Evolutionary conservation across 2,113 vertebrate species (phyloP).

Genomic region (Garra rufa): DNA sequence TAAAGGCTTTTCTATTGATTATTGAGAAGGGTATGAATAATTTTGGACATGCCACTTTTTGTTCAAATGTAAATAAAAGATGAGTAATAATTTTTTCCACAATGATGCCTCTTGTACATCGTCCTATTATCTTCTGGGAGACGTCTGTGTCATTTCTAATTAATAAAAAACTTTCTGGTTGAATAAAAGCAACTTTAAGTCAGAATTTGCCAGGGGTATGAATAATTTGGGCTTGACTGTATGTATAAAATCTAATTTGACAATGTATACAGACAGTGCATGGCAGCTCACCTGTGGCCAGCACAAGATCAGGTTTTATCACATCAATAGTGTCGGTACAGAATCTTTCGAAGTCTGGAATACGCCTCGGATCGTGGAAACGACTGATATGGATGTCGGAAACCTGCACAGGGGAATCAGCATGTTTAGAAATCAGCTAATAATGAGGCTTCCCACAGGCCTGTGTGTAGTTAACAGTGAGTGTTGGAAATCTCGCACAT

Average conservation of each 20-base stretch:
- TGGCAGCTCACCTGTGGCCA: conserved; percentile 86
- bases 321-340: conserved; percentile 88
- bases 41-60: too few species aligned
- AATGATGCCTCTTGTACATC: too few species aligned
- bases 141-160: too few species aligned
- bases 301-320: conserved; percentile 89
- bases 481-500: background rate
- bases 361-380: conserved; percentile 84
- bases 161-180: too few species aligned
- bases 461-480: background rate
- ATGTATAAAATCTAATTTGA: background rate
- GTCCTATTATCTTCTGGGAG: too few species aligned
- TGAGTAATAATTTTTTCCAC: too few species aligned
- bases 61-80: too few species aligned
- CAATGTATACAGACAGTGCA: background rate
- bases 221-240: too few species aligned
- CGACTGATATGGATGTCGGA: conserved; percentile 96
- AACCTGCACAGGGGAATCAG: conserved; percentile 68
- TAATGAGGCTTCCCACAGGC: background rate
- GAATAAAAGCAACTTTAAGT: too few species aligned
- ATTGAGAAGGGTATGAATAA: too few species aligned
- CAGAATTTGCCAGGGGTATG: too few species aligned
- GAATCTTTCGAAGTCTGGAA: conserved; percentile 91
- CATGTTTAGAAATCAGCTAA: conserved; percentile 20
- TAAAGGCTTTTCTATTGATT: too few species aligned